Conservation (phyloP, 2,113 vertebrate genomes). For the Perca flavescens region DNA sequence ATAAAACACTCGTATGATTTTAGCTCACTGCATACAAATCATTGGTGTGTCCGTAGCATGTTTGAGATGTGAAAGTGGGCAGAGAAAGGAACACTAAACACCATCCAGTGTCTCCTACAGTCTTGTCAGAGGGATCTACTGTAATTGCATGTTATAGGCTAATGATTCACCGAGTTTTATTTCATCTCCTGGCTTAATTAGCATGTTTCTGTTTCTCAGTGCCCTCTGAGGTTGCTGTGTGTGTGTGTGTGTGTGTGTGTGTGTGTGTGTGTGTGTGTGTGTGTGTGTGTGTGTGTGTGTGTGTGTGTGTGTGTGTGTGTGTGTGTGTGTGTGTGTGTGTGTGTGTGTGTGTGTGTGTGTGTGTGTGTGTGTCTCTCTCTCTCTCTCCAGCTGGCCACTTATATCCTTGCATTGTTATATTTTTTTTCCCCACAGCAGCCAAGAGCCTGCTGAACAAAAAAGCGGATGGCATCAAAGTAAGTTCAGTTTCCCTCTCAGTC, state of each 20-base stretch:
- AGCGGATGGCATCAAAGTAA: slow-evolving; percentile 96
- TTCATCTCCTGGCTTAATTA: slow-evolving; percentile 45
- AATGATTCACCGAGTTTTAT: slow-evolving; percentile 36
- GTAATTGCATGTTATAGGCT: slow-evolving; percentile 42
- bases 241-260: not conserved
- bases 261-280: not conserved
- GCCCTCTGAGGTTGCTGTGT: slow-evolving; percentile 25
- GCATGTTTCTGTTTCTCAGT: slow-evolving; percentile 36
- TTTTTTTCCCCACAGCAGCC: slow-evolving; percentile 86
- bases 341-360: not conserved
- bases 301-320: slow-evolving; percentile 3
- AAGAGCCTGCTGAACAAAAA: slow-evolving; percentile 96
- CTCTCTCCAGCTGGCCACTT: slow-evolving; percentile 32
- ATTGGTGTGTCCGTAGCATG: not conserved
- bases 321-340: not conserved
- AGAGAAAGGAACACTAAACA: not conserved
- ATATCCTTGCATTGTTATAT: slow-evolving; percentile 52
- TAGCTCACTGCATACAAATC: not conserved
- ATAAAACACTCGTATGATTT: not conserved
- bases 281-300: not conserved
- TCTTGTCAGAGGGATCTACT: not conserved
- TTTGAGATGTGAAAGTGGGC: slow-evolving; percentile 3
- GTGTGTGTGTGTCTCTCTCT: slow-evolving; percentile 17
- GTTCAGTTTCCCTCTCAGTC: slow-evolving; percentile 50
- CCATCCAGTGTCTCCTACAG: not conserved